Evolutionary conservation across 2,797 vertebrate species (phyloP), one percentile per base, ranked within the genome.

Genomic region (Rhincodon typus): DNA sequence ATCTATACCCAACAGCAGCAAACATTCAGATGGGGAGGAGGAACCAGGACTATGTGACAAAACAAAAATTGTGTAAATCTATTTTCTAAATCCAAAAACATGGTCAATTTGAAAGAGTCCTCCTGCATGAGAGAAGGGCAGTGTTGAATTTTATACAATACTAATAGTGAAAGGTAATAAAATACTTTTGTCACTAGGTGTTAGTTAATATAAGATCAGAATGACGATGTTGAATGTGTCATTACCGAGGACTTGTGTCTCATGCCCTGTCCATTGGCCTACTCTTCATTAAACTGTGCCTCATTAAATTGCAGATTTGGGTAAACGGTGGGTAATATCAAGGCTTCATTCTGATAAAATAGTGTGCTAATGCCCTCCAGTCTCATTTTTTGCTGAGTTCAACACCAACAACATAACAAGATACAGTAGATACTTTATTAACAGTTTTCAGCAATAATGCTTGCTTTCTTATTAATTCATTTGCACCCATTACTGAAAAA

Each of bases 161-260:
- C 25, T 77, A 46, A 25, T 23, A 23, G 94, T 57, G 30, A 34
- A 74, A 77, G n/a, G 70, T 74, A 53, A 77, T 72, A 72, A 72
- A 95, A 70, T 95, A 95, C 72, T 95, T 95, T 77, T 95, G 94
- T 95, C 70, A 74, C 94, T 95, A 74, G 50, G 46, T 4, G 70
- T 53, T 74, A 95, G 94, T 77, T 95, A 77, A 95, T 95, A 13
- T 77, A 53, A 95, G 70, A 50, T 70, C 25, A 77, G 69, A 53
- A 95, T 95, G 94, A 95, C 94, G 53, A 77, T 95, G 94, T 95
- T 95, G 94, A 95, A 95, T 70, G 94, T 95, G 70, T 95, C 30
- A 95, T 95, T 95, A 95, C 70, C 21, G 46, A 95, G 69, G 34
- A 95, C 15, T 70, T 50, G 94, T 53, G 94, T n/a, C 70, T 95